Percentiles rank a stretch among this genome's conserved stretches.
phyloP scores from a whole-genome alignment of 2,888 invertebrate genomes.

The Hypsopygia costalis region DNA sequence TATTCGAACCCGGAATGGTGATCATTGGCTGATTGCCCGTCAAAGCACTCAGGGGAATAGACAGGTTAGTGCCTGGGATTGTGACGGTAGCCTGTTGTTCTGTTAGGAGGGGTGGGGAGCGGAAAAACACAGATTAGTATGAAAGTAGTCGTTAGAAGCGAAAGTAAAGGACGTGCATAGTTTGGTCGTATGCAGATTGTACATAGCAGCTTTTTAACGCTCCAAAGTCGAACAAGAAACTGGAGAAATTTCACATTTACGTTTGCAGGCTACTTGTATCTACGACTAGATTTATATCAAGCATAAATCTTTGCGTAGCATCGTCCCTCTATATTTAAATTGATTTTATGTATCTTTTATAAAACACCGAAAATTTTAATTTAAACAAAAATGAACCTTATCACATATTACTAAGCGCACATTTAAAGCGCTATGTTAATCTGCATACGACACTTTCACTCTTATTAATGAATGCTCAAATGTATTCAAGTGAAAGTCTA shows the following conservation, averaged over 20 bases:
- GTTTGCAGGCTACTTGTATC: no score
- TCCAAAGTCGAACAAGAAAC: no score
- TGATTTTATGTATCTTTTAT: no score
- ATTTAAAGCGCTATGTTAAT: not conserved
- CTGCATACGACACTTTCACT: conserved; percentile 9
- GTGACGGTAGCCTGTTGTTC: conserved; percentile 79
- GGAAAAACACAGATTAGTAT: conserved; percentile 72
- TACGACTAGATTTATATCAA: no score
- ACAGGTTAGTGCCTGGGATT: conserved; percentile 83
- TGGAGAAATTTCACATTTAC: no score
- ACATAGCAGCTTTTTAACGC: conserved; percentile 1
- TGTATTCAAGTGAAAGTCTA: conserved; percentile 11
- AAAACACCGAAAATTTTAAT: no score
- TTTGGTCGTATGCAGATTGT: conserved; percentile 11
- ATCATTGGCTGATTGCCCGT: conserved; percentile 72
- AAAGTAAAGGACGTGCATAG: conserved; percentile 37
- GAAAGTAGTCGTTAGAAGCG: conserved; percentile 55
- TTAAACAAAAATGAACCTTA: no score
- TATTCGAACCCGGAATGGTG: conserved; percentile 77
- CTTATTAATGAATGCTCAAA: conserved; percentile 4
- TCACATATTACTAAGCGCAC: no score
- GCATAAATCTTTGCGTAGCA: no score
- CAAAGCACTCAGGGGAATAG: conserved; percentile 77
- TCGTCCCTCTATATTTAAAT: no score
- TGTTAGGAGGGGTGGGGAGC: conserved; percentile 47